Conservation (phyloP, 2,888 invertebrate species). For the Apotomis capreana region DNA sequence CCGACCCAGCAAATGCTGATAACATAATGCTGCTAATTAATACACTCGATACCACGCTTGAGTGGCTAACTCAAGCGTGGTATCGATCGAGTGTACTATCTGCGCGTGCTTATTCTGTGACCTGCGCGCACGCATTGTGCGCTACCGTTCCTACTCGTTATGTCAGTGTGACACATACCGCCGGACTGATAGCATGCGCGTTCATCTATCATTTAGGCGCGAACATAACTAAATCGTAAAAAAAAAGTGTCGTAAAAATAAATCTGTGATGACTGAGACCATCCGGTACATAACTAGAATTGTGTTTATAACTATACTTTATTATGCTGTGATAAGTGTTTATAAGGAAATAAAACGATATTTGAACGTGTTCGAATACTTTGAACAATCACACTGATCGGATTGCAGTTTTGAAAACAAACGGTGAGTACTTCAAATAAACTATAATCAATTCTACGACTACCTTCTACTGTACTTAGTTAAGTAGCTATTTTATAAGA, state of each 20-base stretch:
- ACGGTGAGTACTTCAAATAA: constrained; percentile 37
- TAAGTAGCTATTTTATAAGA: no score
- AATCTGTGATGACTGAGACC: constrained; percentile 72
- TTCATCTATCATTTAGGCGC: constrained; percentile 54
- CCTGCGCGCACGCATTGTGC: constrained; percentile 72
- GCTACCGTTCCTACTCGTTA: constrained; percentile 57
- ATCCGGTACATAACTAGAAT: constrained; percentile 66
- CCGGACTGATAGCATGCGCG: constrained; percentile 51
- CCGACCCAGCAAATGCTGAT: no score
- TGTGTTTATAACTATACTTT: constrained; percentile 67
- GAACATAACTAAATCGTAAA: constrained; percentile 43
- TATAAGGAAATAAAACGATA: constrained; percentile 69
- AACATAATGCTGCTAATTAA: no score
- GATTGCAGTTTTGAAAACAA: constrained; percentile 47
- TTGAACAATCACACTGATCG: constrained; percentile 49
- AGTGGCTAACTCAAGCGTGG: neutral
- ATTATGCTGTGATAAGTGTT: constrained; percentile 69
- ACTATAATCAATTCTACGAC: neutral
- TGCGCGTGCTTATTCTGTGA: constrained; percentile 5
- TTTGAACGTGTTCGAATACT: constrained; percentile 59
- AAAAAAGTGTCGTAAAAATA: constrained; percentile 21
- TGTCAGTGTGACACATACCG: constrained; percentile 65
- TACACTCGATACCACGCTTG: no score
- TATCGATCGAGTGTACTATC: neutral
- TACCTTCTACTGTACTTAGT: constrained; percentile 9